Percentiles rank a stretch among this genome's conserved stretches.
These are phyloP conservation scores for Hydropsyche betteni DNA, from an alignment of 2,888 invertebrate genomes.

Conservation along the genomic window DNA sequence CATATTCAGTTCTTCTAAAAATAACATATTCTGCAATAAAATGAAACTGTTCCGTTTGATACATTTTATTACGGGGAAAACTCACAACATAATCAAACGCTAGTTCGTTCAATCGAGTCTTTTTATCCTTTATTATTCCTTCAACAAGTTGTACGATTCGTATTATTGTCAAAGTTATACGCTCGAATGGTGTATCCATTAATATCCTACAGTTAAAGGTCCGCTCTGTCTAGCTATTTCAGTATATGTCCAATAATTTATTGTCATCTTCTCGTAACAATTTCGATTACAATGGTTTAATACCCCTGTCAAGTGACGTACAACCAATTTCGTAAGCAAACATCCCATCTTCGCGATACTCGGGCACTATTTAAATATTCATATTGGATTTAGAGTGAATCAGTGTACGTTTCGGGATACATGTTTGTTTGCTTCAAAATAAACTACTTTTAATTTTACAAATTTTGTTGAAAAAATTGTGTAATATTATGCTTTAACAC, in stretches of 20 bases:
- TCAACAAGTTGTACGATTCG: conserved; percentile 3
- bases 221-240: not conserved
- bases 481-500: too few species aligned
- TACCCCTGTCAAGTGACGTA: conserved; percentile 1
- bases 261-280: conserved; percentile 18
- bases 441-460: too few species aligned
- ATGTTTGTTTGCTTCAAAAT: too few species aligned
- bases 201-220: not conserved
- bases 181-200: not conserved
- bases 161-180: conserved; percentile 22
- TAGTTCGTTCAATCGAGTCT: not conserved
- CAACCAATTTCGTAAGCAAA: too few species aligned
- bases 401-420: too few species aligned
- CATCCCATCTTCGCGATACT: not conserved
- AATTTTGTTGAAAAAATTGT: too few species aligned
- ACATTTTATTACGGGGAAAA: too few species aligned
- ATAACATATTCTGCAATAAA: too few species aligned
- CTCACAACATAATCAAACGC: too few species aligned
- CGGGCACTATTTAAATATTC: conserved; percentile 8
- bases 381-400: not conserved
- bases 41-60: too few species aligned
- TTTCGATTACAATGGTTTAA: conserved; percentile 27
- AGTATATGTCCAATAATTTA: conserved; percentile 20
- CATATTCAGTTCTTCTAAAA: too few species aligned
- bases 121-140: conserved; percentile 1